These are phyloP conservation scores for Adrianichthys oophorus DNA, from an alignment of 2,797 vertebrate species.

Conservation along the genomic window DNA sequence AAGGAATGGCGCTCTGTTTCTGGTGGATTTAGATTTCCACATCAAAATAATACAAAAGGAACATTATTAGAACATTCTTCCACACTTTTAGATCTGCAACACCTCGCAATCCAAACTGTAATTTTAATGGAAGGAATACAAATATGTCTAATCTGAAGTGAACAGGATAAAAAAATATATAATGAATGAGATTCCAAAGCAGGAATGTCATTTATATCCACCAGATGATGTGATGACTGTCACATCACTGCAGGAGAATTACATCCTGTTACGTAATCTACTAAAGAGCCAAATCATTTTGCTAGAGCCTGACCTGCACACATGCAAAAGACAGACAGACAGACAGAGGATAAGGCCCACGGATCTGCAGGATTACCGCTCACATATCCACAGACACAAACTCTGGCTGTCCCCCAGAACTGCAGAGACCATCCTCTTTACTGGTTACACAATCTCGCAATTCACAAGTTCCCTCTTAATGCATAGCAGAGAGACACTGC, in stretches of 20 bases:
- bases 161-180: slow-evolving; percentile 3
- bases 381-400: slow-evolving; percentile 52
- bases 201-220: slow-evolving; percentile 6
- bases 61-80: too few relatives aligned
- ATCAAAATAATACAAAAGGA: too few relatives aligned
- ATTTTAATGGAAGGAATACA: too few relatives aligned
- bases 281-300: slow-evolving; percentile 41
- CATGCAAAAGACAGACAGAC: slow-evolving; percentile 45
- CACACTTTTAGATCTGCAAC: too few relatives aligned
- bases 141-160: not conserved
- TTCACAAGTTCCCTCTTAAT: slow-evolving; percentile 59
- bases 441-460: slow-evolving; percentile 64
- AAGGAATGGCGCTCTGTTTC: too few relatives aligned
- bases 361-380: slow-evolving; percentile 66
- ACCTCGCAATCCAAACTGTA: too few relatives aligned
- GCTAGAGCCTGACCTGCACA: slow-evolving; percentile 39
- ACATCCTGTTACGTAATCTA: slow-evolving; percentile 54
- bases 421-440: slow-evolving; percentile 55
- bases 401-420: slow-evolving; percentile 26
- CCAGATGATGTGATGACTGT: slow-evolving; percentile 34
- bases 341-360: slow-evolving; percentile 60
- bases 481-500: slow-evolving; percentile 47
- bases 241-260: slow-evolving; percentile 48
- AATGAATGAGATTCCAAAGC: slow-evolving; percentile 9
- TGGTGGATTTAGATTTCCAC: too few relatives aligned